Percentiles rank a stretch among this genome's conserved stretches.
Conservation (phyloP, 2,113 vertebrate species). For the Pao palembangensis region DNA sequence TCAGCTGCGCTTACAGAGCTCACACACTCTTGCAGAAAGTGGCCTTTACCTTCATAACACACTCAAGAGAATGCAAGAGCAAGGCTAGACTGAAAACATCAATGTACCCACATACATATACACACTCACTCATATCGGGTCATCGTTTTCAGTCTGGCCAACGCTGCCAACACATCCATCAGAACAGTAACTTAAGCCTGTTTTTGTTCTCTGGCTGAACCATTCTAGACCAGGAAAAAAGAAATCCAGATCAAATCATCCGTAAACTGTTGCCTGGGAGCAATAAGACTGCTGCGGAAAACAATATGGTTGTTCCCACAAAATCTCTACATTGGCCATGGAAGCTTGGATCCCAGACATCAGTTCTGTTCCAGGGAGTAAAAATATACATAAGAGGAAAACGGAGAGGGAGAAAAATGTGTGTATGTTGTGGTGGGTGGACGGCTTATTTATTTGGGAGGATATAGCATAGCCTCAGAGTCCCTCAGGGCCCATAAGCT, state of each 20-base stretch:
- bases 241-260: constrained; percentile 28
- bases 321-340: constrained; percentile 35
- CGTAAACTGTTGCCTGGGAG: constrained; percentile 54
- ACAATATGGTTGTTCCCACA: constrained; percentile 60
- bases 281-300: constrained; percentile 48
- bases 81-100: background rate
- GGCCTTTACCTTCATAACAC: constrained; percentile 5
- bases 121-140: constrained; percentile 9
- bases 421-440: constrained; percentile 53
- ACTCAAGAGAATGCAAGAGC: constrained; percentile 1
- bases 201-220: constrained; percentile 36
- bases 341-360: constrained; percentile 43
- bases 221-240: constrained; percentile 48
- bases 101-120: background rate
- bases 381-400: constrained; percentile 61
- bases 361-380: constrained; percentile 36
- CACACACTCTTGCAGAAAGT: background rate
- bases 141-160: constrained; percentile 36
- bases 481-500: constrained; percentile 56
- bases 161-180: constrained; percentile 38
- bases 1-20: background rate
- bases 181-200: constrained; percentile 47
- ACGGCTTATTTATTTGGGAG: constrained; percentile 66
- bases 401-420: constrained; percentile 34
- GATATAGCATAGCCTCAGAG: constrained; percentile 56